Evolutionary conservation across 2,888 invertebrate genomes (phyloP).

Genomic region (Steromphala cineraria): DNA sequence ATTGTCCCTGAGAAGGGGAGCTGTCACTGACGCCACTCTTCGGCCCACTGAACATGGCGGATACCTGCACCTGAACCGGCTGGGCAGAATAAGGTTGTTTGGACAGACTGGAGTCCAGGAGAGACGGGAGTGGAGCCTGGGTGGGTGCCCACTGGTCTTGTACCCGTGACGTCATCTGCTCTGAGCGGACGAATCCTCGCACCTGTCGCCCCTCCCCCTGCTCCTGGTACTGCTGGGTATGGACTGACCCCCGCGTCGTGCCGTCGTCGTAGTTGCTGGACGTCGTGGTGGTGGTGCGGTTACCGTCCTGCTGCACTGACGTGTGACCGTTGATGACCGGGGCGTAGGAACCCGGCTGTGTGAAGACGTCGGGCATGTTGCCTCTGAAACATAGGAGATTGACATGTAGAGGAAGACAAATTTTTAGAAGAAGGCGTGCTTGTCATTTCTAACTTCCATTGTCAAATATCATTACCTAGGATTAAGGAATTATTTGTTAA

Average conservation of each 20-base stretch:
- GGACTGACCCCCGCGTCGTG: neutral
- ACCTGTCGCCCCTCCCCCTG: neutral
- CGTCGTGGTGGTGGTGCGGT: neutral
- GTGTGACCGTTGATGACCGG: neutral
- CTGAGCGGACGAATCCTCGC: neutral
- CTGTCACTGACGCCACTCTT: conserved; percentile 13
- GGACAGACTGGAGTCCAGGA: neutral
- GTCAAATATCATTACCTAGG: too few relatives aligned
- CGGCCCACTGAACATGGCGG: conserved; percentile 18
- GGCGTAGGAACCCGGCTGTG: neutral
- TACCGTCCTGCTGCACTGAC: neutral
- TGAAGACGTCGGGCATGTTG: conserved; percentile 6
- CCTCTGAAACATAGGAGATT: neutral
- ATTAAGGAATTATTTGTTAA: too few relatives aligned
- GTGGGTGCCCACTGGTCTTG: neutral
- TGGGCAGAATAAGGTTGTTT: conserved; percentile 9
- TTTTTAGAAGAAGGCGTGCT: too few relatives aligned
- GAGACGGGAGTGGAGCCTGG: conserved; percentile 1
- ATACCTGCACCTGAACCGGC: conserved; percentile 22
- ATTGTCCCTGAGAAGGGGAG: neutral
- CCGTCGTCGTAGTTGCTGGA: neutral
- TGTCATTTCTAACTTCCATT: too few relatives aligned
- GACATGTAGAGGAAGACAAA: too few relatives aligned
- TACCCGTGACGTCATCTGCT: neutral
- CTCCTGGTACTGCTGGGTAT: neutral